These are phyloP conservation scores for Phortica variegata DNA, from an alignment of 1,140 invertebrate species.

Conservation along the genomic window DNA sequence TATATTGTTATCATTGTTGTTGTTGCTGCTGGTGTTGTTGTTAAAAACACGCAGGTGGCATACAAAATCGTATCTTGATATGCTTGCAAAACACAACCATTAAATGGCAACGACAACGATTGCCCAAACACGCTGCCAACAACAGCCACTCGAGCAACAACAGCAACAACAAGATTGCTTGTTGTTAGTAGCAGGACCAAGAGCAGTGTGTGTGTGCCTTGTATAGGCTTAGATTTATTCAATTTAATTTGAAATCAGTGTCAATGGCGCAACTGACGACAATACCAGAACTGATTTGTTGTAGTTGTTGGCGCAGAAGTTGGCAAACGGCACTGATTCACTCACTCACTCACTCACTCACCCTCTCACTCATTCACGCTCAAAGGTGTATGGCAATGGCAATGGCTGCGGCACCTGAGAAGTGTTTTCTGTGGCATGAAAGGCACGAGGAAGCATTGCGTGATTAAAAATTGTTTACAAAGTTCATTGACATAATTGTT, in stretches of 20 bases:
- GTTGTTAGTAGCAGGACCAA: too few relatives aligned
- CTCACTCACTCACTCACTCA: not conserved
- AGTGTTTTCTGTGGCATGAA: too few relatives aligned
- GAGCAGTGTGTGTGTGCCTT: slow-evolving; percentile 5
- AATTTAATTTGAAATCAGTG: slow-evolving; percentile 50
- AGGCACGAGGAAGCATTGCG: slow-evolving; percentile 6
- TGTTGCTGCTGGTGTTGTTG: too few relatives aligned
- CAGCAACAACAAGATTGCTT: too few relatives aligned
- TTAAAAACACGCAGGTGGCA: too few relatives aligned
- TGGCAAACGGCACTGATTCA: slow-evolving; percentile 3
- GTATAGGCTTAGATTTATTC: slow-evolving; percentile 43
- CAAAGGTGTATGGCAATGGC: not conserved
- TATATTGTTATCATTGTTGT: too few relatives aligned
- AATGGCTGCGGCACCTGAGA: slow-evolving; percentile 5
- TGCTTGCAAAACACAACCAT: too few relatives aligned
- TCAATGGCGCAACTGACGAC: slow-evolving; percentile 17
- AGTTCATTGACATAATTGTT: slow-evolving; percentile 51
- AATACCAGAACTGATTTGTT: not conserved
- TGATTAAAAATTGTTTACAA: slow-evolving; percentile 53
- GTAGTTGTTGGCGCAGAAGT: not conserved
- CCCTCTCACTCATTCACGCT: not conserved
- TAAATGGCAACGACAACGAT: too few relatives aligned
- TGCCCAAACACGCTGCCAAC: too few relatives aligned
- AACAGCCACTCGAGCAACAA: too few relatives aligned
- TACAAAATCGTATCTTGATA: too few relatives aligned